Base-by-base conservation (phyloP, 2,888 invertebrate species). In the Chromoteleia sp. region DNA sequence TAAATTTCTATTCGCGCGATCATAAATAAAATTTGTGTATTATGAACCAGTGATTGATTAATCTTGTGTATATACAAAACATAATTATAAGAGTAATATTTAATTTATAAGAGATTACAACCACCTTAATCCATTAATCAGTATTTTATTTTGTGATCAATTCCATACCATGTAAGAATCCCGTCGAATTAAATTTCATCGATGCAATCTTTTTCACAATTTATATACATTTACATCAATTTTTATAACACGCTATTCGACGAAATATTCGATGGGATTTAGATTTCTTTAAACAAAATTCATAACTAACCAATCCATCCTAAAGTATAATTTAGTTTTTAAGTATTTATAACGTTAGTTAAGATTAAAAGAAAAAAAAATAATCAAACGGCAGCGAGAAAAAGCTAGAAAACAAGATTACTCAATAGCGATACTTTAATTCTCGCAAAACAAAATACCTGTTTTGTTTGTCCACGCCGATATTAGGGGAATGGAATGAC, bases 31-130 rank as follows among this genome's bases (percentile, higher is more conserved):
- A n/a, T n/a, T n/a, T n/a, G n/a, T n/a, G n/a, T n/a, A 30, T 48
- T 10, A 30, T 3, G 6, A 68, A 76, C 81, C 74, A 63, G 68
- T 30, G 48, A 58, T 43, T 77, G 36, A 56, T 61, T 54, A 50
- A 33, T n/a, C 8, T 79, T 78, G 67, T 83, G 79, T 85, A 82
- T 67, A 83, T 81, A 83, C 50, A 25, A 71, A 54, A 70, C 19
- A 1, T 61, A 63, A 54, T 63, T 70, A 0, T 56, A 63, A 52
- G 30, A 15, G 12, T 43, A 8, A 19, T 19, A 17, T 4, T 77
- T 83, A 79, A 83, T 78, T 85, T 83, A 77, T 70, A 70, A 77
- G 59, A 65, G 50, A 61, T 65, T 70, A 67, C 36, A 59, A 33
- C 8, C 48, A 80, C 25, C 68, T 54, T 59, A 61, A 12, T 30